These are phyloP conservation scores for Dryadula phaetusa DNA, from an alignment of 2,888 invertebrate genomes.

Conservation along the genomic window DNA sequence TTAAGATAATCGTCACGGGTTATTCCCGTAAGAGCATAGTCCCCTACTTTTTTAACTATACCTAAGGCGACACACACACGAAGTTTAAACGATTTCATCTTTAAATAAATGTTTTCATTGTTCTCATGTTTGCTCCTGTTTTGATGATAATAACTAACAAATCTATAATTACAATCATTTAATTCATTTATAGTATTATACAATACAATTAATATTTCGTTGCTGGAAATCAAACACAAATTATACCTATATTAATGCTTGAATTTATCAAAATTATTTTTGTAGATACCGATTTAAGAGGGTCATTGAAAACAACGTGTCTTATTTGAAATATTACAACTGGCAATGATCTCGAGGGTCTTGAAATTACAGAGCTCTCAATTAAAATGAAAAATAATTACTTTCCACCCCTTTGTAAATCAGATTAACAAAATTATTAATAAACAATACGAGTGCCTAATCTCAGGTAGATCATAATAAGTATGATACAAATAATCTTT, in stretches of 20 bases:
- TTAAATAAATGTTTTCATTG: not conserved
- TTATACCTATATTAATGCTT: not conserved
- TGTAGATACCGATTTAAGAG: not conserved
- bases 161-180: no score
- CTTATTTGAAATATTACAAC: conserved; percentile 49
- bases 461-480: conserved; percentile 24
- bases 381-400: conserved; percentile 81
- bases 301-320: conserved; percentile 40
- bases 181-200: not conserved
- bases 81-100: not conserved
- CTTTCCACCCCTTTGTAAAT: conserved; percentile 78
- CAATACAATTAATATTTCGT: not conserved
- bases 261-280: not conserved
- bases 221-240: not conserved
- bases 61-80: not conserved
- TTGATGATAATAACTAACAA: no score
- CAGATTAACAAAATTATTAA: conserved; percentile 70
- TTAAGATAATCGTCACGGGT: no score
- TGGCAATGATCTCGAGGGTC: conserved; percentile 69
- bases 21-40: not conserved
- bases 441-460: conserved; percentile 37
- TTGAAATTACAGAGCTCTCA: conserved; percentile 78
- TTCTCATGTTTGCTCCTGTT: not conserved
- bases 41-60: not conserved
- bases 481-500: not conserved